These are phyloP conservation scores for Anodontia alba DNA, from an alignment of 2,888 invertebrate species.

Conservation along the genomic window DNA sequence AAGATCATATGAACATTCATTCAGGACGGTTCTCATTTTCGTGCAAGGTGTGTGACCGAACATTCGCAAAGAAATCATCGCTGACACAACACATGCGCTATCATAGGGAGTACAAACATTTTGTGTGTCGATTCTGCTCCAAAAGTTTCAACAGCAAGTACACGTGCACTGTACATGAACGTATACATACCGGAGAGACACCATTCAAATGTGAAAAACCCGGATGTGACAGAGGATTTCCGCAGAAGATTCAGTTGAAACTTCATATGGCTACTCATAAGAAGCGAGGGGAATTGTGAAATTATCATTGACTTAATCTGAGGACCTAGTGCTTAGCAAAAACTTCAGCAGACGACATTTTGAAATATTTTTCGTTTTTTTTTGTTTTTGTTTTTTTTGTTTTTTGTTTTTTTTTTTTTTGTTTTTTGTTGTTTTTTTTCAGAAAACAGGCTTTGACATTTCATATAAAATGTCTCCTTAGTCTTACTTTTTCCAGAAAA, in stretches of 20 bases:
- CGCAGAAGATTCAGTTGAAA: slow-evolving; percentile 59
- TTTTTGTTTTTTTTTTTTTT: no score
- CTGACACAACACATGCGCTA: slow-evolving; percentile 57
- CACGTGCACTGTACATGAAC: slow-evolving; percentile 55
- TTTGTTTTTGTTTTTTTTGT: no score
- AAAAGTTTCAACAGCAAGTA: slow-evolving; percentile 60
- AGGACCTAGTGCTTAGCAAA: no score
- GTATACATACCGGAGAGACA: slow-evolving; percentile 58
- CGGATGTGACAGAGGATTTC: slow-evolving; percentile 53
- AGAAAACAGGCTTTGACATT: no score
- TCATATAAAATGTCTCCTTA: no score
- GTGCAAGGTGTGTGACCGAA: slow-evolving; percentile 48
- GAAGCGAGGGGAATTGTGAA: slow-evolving; percentile 9
- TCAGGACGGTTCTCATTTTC: slow-evolving; percentile 43
- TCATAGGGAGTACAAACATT: slow-evolving; percentile 52
- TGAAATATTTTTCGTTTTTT: no score
- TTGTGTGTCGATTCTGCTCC: slow-evolving; percentile 46
- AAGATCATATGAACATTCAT: slow-evolving; percentile 56
- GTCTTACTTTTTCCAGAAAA: no score
- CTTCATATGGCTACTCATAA: slow-evolving; percentile 41
- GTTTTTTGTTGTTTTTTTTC: no score
- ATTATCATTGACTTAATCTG: no score
- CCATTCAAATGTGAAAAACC: slow-evolving; percentile 54
- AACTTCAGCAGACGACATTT: no score
- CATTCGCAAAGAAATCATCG: slow-evolving; percentile 56